A percentile compares a stretch with the other conserved stretches of the same genome.
These are phyloP conservation scores for Epinephelus coioides DNA, from an alignment of 2,797 vertebrate genomes.

Conservation along the genomic window DNA sequence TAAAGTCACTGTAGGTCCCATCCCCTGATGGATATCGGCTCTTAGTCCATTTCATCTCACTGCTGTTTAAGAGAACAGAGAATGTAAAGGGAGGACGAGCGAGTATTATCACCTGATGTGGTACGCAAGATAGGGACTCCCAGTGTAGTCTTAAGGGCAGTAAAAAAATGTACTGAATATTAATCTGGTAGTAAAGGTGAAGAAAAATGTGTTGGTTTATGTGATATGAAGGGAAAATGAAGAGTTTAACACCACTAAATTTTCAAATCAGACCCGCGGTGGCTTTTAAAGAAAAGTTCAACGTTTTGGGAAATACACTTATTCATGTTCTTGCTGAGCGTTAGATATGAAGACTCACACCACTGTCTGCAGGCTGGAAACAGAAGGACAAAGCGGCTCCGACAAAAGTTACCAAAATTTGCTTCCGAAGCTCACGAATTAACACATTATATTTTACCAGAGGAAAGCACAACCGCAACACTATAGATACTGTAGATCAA, in stretches of 20 bases:
- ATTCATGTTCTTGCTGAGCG: neutral
- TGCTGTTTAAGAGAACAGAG: conserved; percentile 64
- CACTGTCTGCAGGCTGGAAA: neutral
- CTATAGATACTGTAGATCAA: too few relatives aligned
- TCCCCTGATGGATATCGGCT: conserved; percentile 76
- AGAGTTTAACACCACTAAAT: neutral
- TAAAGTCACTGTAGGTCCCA: conserved; percentile 76
- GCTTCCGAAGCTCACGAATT: neutral
- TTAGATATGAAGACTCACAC: neutral
- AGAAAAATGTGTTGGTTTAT: conserved; percentile 25
- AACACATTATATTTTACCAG: too few relatives aligned
- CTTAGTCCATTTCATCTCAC: conserved; percentile 72
- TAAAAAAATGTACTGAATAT: conserved; percentile 31
- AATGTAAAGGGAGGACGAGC: conserved; percentile 51
- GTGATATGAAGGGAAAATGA: neutral
- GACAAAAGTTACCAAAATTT: neutral
- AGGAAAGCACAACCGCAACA: too few relatives aligned
- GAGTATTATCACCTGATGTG: conserved; percentile 47
- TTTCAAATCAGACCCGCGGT: neutral
- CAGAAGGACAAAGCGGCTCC: neutral
- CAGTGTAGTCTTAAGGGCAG: conserved; percentile 29
- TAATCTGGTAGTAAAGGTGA: conserved; percentile 31
- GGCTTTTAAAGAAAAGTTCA: neutral
- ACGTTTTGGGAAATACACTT: neutral
- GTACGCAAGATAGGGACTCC: conserved; percentile 27